Evolutionary conservation across 2,888 invertebrate genomes (phyloP).

Genomic region (Anoncus sp.): DNA sequence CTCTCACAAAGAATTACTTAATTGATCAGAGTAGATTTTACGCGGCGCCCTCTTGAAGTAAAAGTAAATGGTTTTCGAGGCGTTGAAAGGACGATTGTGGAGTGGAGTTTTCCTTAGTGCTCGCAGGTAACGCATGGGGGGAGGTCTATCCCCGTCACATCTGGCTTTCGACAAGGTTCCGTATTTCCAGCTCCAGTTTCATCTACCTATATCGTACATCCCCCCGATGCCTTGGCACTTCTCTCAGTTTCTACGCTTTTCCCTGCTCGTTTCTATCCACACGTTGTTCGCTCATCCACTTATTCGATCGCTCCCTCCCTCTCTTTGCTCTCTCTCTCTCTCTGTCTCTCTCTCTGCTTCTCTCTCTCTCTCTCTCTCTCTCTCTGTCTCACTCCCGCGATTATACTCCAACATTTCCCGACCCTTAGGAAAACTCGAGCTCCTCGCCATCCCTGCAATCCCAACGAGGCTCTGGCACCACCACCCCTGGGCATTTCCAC

Average conservation of each 20-base stretch:
- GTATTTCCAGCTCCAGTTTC: constrained; percentile 77
- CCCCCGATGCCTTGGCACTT: constrained; percentile 61
- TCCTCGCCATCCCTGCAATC: constrained; percentile 74
- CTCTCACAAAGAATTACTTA: constrained; percentile 16
- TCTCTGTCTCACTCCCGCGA: constrained; percentile 39
- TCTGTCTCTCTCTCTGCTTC: constrained; percentile 41
- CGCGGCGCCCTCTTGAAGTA: constrained; percentile 19
- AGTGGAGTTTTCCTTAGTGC: constrained; percentile 46
- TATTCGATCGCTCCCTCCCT: constrained; percentile 52
- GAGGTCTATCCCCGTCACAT: constrained; percentile 68
- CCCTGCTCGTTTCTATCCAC: constrained; percentile 60
- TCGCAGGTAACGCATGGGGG: constrained; percentile 73
- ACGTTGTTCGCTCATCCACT: constrained; percentile 55
- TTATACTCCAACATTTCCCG: constrained; percentile 63
- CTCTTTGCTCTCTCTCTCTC: constrained; percentile 59
- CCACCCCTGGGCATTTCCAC: constrained; percentile 66
- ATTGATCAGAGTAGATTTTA: constrained; percentile 39
- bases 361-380: constrained; percentile 48
- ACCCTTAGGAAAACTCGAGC: constrained; percentile 79
- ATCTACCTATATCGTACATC: constrained; percentile 73
- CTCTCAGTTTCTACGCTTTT: constrained; percentile 59
- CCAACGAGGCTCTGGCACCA: constrained; percentile 78
- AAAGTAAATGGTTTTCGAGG: constrained; percentile 54
- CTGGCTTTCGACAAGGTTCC: constrained; percentile 77
- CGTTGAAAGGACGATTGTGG: constrained; percentile 28